Conservation (phyloP, 2,113 vertebrate species). For the Notothenia coriiceps region DNA sequence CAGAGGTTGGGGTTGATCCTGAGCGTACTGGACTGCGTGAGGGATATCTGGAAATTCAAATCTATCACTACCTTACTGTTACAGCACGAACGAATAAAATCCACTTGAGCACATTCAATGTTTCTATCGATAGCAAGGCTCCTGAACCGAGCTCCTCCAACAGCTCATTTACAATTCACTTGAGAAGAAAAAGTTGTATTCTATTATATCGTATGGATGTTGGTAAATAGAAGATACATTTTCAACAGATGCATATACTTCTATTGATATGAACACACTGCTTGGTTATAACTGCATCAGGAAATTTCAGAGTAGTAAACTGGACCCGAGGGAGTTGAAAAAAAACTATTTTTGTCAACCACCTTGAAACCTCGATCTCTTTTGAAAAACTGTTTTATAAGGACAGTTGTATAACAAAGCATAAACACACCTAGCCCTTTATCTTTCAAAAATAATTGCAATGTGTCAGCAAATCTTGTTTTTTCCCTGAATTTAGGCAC, state of each 20-base stretch:
- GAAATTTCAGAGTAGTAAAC: background rate
- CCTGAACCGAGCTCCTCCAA: background rate
- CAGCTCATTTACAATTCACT: background rate
- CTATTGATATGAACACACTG: background rate
- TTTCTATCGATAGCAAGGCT: background rate
- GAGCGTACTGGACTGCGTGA: slow-evolving; percentile 45
- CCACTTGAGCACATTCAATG: background rate
- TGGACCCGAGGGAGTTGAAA: background rate
- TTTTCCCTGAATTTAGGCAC: background rate
- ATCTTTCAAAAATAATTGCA: background rate
- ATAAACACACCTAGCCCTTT: background rate
- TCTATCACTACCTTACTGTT: slow-evolving; percentile 37
- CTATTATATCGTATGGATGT: background rate
- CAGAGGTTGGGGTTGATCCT: slow-evolving; percentile 70
- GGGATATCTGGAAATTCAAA: slow-evolving; percentile 64
- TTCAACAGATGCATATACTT: background rate
- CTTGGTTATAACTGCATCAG: background rate
- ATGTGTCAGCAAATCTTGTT: slow-evolving; percentile 2
- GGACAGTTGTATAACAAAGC: background rate
- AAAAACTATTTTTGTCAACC: background rate
- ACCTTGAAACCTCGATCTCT: background rate
- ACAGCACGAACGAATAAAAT: slow-evolving; percentile 4
- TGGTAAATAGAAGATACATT: background rate
- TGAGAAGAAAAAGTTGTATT: slow-evolving; percentile 8
- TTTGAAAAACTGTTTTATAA: background rate